Conservation (phyloP, 2,888 invertebrate species). For the Listrodromus nycthemerus region DNA sequence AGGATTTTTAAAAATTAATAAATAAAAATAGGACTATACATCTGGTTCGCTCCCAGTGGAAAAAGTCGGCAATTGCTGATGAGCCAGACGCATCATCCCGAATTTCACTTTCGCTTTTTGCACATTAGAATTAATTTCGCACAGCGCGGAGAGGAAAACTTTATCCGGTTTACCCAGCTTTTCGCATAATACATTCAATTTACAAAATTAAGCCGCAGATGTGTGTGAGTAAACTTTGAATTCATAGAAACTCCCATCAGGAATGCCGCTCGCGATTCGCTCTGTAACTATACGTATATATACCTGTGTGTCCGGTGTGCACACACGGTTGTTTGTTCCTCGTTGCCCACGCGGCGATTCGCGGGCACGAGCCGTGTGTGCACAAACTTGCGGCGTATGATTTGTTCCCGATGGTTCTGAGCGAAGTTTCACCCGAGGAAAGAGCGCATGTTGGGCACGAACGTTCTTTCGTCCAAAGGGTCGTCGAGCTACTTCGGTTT, state of each 20-base stretch:
- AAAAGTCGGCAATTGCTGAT: background rate
- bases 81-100: background rate
- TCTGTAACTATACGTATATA: too few species aligned
- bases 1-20: too few species aligned
- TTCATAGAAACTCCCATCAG: background rate
- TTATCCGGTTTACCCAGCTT: background rate
- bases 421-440: slow-evolving; percentile 32
- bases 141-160: background rate
- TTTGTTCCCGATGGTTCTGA: slow-evolving; percentile 34
- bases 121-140: background rate
- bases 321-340: slow-evolving; percentile 2
- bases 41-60: background rate
- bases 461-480: background rate
- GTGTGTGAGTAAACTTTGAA: background rate
- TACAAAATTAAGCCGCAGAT: slow-evolving; percentile 2
- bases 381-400: slow-evolving; percentile 32
- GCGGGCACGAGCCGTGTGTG: background rate
- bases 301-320: background rate
- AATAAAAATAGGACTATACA: too few species aligned
- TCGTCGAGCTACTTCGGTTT: background rate
- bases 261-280: background rate
- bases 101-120: background rate
- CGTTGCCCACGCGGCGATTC: background rate
- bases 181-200: slow-evolving; percentile 14
- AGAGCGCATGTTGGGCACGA: slow-evolving; percentile 1